Conservation (phyloP, 2,888 invertebrate species). For the Monoplex corrugatus region DNA sequence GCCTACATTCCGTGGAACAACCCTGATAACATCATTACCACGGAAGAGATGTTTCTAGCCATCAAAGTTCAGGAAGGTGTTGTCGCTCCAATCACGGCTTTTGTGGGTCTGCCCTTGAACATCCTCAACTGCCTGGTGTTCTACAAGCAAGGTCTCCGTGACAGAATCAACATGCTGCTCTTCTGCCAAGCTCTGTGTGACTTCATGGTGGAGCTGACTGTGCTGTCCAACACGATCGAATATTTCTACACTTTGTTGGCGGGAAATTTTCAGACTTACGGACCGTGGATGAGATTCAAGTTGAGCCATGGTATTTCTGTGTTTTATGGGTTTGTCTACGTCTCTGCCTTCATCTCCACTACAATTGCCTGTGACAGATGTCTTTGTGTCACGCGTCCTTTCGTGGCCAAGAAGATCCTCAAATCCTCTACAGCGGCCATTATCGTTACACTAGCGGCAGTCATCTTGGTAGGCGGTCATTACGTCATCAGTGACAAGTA, state of each 20-base stretch:
- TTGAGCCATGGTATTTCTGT: neutral
- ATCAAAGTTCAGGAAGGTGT: neutral
- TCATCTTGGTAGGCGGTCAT: neutral
- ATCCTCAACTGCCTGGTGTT: conserved; percentile 17
- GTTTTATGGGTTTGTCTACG: neutral
- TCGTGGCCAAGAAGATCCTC: conserved; percentile 3
- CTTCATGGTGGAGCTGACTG: neutral
- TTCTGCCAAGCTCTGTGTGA: neutral
- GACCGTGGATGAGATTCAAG: neutral
- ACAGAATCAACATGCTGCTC: neutral
- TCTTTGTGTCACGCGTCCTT: neutral
- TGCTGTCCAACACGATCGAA: neutral
- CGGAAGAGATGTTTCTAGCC: neutral
- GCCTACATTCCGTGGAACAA: conserved; percentile 13
- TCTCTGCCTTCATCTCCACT: conserved; percentile 12
- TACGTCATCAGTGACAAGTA: neutral
- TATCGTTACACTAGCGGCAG: neutral
- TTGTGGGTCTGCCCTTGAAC: neutral
- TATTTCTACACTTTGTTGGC: neutral
- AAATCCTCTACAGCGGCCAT: neutral
- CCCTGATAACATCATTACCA: conserved; percentile 9
- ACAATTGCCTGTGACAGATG: conserved; percentile 9
- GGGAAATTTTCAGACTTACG: neutral
- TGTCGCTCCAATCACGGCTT: neutral
- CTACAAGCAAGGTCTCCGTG: neutral